Base-by-base conservation (phyloP, 2,113 vertebrate genomes). In the Hemiprocne comata region DNA sequence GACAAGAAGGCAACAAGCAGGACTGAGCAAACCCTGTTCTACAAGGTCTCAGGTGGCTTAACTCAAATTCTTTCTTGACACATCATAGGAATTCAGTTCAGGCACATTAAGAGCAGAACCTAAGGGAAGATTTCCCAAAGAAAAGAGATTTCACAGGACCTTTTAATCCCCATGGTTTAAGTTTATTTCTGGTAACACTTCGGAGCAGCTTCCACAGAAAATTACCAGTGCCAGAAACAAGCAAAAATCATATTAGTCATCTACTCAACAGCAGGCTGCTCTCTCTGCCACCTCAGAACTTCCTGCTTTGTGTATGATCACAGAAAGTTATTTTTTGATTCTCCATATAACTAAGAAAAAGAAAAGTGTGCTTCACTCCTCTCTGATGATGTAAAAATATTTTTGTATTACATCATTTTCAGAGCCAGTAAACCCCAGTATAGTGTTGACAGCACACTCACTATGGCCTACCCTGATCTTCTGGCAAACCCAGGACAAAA, bases 241-340 rank as follows among this genome's bases (percentile, higher is more conserved):
- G 29, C 33, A 72, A 20, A 83, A 78, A n/a, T 34, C 7, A 0
- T 29, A 71, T 9, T n/a, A 17, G 42, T 23, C 57, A 65, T 1
- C 36, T 29, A 38, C 23, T 7, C 6, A 76, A 21, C 42, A 65
- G 64, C 44, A 10, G 28, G 51, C 71, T 34, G 19, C n/a, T 38
- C 61, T 38, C 61, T 73, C 24, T 10, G 34, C 2, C 0, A 11
- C 14, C 19, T 31, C 13, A 0, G 23, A 16, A 24, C 71, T 8
- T 62, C 44, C 71, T 38, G 24, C 36, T 53, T 31, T 29, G 19
- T 10, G 9, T 17, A n/a, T 7, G 8, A 10, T 21, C 48, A 53
- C 46, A 36, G 21, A 50, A 66, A 36, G 14, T 5, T 11, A n/a
- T 29, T 64, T 64, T 55, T 28, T 18, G n/a, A 75, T 0, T 44